phyloP scores from a whole-genome alignment of 1,140 invertebrate genomes.

The Nixonia krombeini region DNA sequence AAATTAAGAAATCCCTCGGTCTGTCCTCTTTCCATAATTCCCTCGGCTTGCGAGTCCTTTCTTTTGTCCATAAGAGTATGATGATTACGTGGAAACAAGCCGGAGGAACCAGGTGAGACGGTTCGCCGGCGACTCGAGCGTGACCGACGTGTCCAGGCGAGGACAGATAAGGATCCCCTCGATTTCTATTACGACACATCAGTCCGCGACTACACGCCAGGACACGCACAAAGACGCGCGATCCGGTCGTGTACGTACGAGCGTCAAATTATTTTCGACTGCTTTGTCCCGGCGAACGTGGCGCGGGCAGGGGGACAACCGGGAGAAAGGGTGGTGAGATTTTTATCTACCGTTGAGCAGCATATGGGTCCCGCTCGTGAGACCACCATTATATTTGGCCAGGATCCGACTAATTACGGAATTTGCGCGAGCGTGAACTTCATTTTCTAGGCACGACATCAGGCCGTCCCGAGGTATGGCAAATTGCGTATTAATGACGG shows the following conservation, averaged over 20 bases:
- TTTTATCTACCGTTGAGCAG: conserved; percentile 33
- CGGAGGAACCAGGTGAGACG: conserved; percentile 41
- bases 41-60: conserved; percentile 7
- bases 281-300: conserved; percentile 37
- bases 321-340: conserved; percentile 35
- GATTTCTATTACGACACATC: conserved; percentile 46
- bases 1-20: conserved; percentile 10
- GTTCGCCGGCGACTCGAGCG: conserved; percentile 34
- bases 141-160: conserved; percentile 41
- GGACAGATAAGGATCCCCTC: conserved; percentile 45
- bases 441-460: conserved; percentile 45
- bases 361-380: conserved; percentile 38
- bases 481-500: conserved; percentile 4
- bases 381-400: conserved; percentile 50
- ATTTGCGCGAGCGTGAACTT: conserved; percentile 51
- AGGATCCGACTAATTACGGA: conserved; percentile 50
- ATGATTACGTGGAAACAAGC: conserved; percentile 29
- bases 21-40: conserved; percentile 7
- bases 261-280: conserved; percentile 38
- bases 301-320: conserved; percentile 29
- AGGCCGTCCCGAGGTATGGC: neutral
- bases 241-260: conserved; percentile 6
- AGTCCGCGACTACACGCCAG: conserved; percentile 28
- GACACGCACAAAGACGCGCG: conserved; percentile 6
- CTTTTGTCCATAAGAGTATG: conserved; percentile 20